These are phyloP conservation scores for Spilogale gracilis DNA, from an alignment of 2,113 vertebrate genomes.

Conservation along the genomic window DNA sequence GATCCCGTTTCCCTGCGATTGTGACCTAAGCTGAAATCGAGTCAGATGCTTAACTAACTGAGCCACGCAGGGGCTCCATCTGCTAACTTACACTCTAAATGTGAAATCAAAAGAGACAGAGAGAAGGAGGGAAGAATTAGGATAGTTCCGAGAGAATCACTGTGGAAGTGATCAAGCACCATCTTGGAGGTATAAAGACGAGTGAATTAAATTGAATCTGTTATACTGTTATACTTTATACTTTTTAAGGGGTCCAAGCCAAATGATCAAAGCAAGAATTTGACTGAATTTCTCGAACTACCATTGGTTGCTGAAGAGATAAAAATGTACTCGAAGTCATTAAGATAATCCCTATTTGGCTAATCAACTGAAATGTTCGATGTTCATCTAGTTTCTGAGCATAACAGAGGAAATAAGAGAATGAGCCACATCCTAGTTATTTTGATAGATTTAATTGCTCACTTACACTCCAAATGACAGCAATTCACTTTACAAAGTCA, in stretches of 20 bases:
- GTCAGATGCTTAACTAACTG: background rate
- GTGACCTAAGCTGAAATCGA: background rate
- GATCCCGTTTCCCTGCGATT: background rate
- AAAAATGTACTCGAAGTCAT: background rate
- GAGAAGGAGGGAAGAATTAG: background rate
- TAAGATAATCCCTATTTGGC: background rate
- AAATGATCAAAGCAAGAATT: conserved; percentile 49
- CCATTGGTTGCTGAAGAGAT: background rate
- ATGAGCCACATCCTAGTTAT: conserved; percentile 28
- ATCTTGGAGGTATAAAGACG: background rate
- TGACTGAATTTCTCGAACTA: background rate
- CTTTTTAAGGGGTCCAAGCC: conserved; percentile 13
- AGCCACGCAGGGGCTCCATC: background rate
- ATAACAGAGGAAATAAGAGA: background rate
- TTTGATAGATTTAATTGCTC: background rate
- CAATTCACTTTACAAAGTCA: conserved; percentile 38
- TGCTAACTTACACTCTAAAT: conserved; percentile 11
- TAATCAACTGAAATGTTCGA: background rate
- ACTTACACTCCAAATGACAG: conserved; percentile 57
- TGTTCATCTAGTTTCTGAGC: background rate
- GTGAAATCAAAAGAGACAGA: conserved; percentile 1
- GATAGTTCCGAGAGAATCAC: background rate
- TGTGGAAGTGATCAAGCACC: background rate
- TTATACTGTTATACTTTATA: background rate
- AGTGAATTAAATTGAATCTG: background rate